Percentiles rank a stretch among this genome's conserved stretches.
Evolutionary conservation across 2,113 vertebrate species (phyloP).

Genomic region (Vidua chalybeata): DNA sequence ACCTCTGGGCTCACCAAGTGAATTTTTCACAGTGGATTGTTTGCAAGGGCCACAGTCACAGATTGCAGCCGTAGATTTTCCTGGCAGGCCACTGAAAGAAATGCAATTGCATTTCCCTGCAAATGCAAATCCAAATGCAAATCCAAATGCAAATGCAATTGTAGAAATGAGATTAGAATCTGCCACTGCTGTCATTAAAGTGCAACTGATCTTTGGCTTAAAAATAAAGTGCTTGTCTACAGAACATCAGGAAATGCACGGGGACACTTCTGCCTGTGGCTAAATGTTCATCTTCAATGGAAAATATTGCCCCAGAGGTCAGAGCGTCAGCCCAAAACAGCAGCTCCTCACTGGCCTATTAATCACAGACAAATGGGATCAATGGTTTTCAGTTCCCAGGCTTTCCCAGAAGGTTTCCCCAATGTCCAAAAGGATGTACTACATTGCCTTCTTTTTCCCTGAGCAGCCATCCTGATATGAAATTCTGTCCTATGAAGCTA

Average conservation of each 20-base stretch:
- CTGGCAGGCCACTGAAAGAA: background rate
- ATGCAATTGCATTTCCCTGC: background rate
- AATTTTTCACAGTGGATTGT: background rate
- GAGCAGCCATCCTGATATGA: background rate
- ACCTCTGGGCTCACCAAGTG: background rate
- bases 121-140: background rate
- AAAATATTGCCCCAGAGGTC: background rate
- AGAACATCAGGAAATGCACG: background rate
- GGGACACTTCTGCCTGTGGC: background rate
- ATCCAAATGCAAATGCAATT: background rate
- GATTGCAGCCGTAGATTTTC: background rate
- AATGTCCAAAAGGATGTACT: background rate
- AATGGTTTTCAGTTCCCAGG: background rate
- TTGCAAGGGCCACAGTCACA: background rate
- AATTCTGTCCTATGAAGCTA: background rate
- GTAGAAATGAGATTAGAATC: background rate
- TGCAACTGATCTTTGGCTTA: background rate
- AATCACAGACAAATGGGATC: background rate
- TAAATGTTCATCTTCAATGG: background rate
- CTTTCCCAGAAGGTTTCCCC: background rate
- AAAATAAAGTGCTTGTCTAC: background rate
- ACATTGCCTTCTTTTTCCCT: accelerated
- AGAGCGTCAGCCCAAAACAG: background rate
- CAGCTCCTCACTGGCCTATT: background rate
- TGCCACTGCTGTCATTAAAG: background rate